These are phyloP conservation scores for Aphidius colemani DNA, from an alignment of 2,888 invertebrate genomes.

Conservation along the genomic window DNA sequence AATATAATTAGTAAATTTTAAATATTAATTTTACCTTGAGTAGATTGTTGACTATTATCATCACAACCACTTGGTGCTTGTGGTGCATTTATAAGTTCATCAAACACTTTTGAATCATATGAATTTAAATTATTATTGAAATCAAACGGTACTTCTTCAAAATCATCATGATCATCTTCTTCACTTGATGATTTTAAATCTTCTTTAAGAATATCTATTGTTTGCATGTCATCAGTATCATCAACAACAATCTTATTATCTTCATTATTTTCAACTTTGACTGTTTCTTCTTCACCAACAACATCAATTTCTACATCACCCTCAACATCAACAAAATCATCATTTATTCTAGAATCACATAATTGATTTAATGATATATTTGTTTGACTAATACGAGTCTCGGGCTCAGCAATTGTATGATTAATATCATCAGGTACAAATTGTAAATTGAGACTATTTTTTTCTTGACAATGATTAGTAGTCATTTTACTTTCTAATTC, in stretches of 20 bases:
- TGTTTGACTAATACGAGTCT: conserved; percentile 63
- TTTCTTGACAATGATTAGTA: conserved; percentile 72
- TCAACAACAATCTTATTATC: conserved; percentile 44
- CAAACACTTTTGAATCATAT: conserved; percentile 50
- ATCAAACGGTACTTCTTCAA: conserved; percentile 63
- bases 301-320: conserved; percentile 59
- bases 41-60: conserved; percentile 71
- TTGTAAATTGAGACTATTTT: conserved; percentile 75
- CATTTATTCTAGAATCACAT: conserved; percentile 60
- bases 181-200: conserved; percentile 75
- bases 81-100: conserved; percentile 50
- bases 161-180: conserved; percentile 67
- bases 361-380: conserved; percentile 64
- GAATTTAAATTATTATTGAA: conserved; percentile 61
- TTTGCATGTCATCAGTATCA: conserved; percentile 40
- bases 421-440: conserved; percentile 70
- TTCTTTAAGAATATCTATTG: conserved; percentile 75
- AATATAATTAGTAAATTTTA: not conserved
- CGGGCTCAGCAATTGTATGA: conserved; percentile 64
- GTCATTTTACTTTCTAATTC: conserved; percentile 69
- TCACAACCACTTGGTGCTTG: conserved; percentile 59
- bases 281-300: conserved; percentile 38
- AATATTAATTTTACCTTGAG: conserved; percentile 60
- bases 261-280: conserved; percentile 58
- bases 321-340: conserved; percentile 70